These are phyloP conservation scores for Platichthys stellatus DNA, from an alignment of 2,113 vertebrate species.

Conservation along the genomic window DNA sequence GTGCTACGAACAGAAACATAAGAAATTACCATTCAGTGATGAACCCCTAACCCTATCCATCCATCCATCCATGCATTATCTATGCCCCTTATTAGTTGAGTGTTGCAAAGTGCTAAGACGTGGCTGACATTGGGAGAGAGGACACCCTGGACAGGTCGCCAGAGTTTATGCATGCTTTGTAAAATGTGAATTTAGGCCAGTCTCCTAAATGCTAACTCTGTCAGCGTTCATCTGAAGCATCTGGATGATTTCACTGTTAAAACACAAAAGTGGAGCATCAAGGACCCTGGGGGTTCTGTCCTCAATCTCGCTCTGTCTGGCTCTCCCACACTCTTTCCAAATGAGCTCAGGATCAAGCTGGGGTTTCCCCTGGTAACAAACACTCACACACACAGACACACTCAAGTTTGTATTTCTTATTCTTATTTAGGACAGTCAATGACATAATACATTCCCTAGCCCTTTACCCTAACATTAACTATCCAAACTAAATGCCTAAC, in stretches of 20 bases:
- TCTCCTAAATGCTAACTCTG: not conserved
- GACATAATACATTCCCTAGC: too few relatives aligned
- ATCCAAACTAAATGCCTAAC: too few relatives aligned
- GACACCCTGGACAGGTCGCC: not conserved
- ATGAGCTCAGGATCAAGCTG: slow-evolving; percentile 42
- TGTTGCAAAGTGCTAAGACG: too few relatives aligned
- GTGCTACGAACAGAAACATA: slow-evolving; percentile 82
- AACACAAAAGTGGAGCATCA: slow-evolving; percentile 31
- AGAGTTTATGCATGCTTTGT: not conserved
- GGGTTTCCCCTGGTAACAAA: slow-evolving; percentile 80
- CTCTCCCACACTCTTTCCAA: slow-evolving; percentile 30
- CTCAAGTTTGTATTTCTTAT: not conserved
- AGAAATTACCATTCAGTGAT: not conserved
- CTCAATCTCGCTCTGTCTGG: not conserved
- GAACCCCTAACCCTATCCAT: not conserved
- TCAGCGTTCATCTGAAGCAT: not conserved
- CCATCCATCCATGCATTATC: not conserved
- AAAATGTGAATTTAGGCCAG: not conserved
- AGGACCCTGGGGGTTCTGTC: slow-evolving; percentile 37
- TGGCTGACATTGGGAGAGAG: too few relatives aligned
- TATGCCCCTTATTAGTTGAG: too few relatives aligned
- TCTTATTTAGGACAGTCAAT: too few relatives aligned
- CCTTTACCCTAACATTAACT: too few relatives aligned
- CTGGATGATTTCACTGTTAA: too few relatives aligned
- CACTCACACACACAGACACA: slow-evolving; percentile 35